Evolutionary conservation across 2,797 vertebrate genomes (phyloP), one percentile per base, ranked within the genome.

Genomic region (Prunella strophiata): DNA sequence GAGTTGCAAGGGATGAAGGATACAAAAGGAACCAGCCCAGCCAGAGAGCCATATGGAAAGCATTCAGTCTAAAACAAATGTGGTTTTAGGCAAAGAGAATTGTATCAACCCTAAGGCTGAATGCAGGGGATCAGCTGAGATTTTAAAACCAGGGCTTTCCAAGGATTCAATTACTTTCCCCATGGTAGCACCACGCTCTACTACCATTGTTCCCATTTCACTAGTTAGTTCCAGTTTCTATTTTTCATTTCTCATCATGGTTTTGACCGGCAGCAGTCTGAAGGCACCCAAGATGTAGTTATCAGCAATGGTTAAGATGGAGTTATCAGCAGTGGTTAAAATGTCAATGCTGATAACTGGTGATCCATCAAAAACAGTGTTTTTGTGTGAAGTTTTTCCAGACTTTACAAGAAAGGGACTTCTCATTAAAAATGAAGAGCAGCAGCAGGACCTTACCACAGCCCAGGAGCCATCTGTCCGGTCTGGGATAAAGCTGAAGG

Each of bases 41-140:
- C 34, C 68, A 91, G 55, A 80, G 27, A 52, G 18, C 42, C 79
- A 73, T 78, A 83, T 50, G 48, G 91, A 83, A 96, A 91, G 29
- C 13, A 83, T 72, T 94, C 81, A 47, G 10, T 87, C 38, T 71
- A 90, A 94, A 96, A 80, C 61, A 93, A 92, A 80, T 54, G 82
- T 51, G 87, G 73, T 77, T 94, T 91, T 76, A 76, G 47, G 88
- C 65, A 94, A 93, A 57, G 26, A 93, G n/a, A 71, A 77, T 34
- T 55, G 77, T 74, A 74, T 85, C 0, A 0, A 50, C 34, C 51
- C 29, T 72, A 47, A 79, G 76, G 82, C 50, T 93, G 67, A 88
- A 88, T 65, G 57, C 16, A 74, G 30, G 51, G 13, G 3, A 73
- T 79, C 65, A 74, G 50, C 29, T 83, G 62, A 66, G 66, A 63